Conservation (phyloP, 2,888 invertebrate genomes). For the Pachycephus smyrnensis region DNA sequence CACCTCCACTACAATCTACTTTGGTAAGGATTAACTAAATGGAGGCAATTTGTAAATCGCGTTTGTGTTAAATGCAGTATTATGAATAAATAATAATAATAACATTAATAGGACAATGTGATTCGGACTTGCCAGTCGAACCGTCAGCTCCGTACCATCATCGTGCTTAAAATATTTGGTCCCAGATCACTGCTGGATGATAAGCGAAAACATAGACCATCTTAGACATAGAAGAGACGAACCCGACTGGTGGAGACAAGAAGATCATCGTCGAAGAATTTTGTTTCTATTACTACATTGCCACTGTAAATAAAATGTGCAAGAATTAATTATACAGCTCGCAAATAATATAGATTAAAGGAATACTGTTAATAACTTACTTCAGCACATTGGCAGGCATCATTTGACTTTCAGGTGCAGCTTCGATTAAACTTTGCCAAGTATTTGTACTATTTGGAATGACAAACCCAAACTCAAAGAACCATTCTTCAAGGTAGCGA, state of each 20-base stretch:
- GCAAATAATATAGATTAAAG: background rate
- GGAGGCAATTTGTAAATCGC: background rate
- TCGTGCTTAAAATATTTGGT: conserved; percentile 16
- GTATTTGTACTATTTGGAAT: conserved; percentile 99
- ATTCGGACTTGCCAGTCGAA: background rate
- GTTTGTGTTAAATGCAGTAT: background rate
- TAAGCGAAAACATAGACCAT: conserved; percentile 3
- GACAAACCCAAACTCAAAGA: conserved; percentile 99
- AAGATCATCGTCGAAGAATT: conserved; percentile 95
- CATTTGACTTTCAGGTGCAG: conserved; percentile 99
- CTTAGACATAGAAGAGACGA: conserved; percentile 92
- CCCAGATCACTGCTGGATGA: conserved; percentile 11
- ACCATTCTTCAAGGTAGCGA: conserved; percentile 97
- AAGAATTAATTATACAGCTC: background rate
- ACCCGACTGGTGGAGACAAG: conserved; percentile 95
- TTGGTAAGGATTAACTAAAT: background rate
- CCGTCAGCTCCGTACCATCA: background rate
- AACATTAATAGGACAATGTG: background rate
- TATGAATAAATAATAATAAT: background rate
- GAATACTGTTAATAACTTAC: conserved; percentile 69
- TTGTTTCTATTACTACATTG: conserved; percentile 96
- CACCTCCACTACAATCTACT: background rate
- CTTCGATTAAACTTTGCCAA: conserved; percentile 99
- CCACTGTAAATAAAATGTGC: conserved; percentile 76
- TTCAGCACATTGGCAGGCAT: conserved; percentile 99